A percentile compares a stretch with the other conserved stretches of the same genome.
phyloP scores from a whole-genome alignment of 1,140 invertebrate genomes.

The Dinothrombium tinctorium region DNA sequence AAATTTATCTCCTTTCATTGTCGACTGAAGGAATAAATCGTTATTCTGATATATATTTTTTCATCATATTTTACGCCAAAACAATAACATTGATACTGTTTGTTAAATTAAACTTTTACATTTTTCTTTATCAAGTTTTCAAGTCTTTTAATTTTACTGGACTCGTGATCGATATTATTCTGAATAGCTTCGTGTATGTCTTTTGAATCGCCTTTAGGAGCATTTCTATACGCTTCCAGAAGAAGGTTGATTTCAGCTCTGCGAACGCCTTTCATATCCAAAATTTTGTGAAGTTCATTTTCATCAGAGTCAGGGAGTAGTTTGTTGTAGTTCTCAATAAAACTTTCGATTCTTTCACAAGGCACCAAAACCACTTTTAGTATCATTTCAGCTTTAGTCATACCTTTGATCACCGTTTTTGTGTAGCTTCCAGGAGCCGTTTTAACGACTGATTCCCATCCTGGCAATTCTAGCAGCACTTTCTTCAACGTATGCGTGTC shows the following conservation, averaged over 20 bases:
- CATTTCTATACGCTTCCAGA: conserved; percentile 9
- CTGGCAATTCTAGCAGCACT: conserved; percentile 77
- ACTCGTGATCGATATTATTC: conserved; percentile 25
- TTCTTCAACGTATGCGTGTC: conserved; percentile 96
- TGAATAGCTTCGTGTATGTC: conserved; percentile 10
- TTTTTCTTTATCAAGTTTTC: conserved; percentile 55
- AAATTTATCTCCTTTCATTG: no score
- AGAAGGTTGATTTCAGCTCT: conserved; percentile 25
- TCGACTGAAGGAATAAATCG: no score
- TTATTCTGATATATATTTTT: no score
- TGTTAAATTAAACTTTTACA: no score
- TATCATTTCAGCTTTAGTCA: conserved; percentile 96
- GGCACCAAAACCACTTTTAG: conserved; percentile 93
- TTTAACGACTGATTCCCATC: conserved; percentile 54
- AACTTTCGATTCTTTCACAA: conserved; percentile 39
- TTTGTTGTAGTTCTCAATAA: conserved; percentile 71
- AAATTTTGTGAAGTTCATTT: conserved; percentile 76
- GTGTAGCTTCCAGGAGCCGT: conserved; percentile 30
- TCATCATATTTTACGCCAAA: no score
- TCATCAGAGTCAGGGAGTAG: conserved; percentile 68
- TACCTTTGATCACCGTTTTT: conserved; percentile 76
- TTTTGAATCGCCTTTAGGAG: background rate
- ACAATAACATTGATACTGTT: no score
- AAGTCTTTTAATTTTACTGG: conserved; percentile 42
- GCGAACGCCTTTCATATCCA: conserved; percentile 70